Evolutionary conservation across 2,888 invertebrate genomes (phyloP), one percentile per base, ranked within the genome.

Genomic region (Platerodrilus igneus): DNA sequence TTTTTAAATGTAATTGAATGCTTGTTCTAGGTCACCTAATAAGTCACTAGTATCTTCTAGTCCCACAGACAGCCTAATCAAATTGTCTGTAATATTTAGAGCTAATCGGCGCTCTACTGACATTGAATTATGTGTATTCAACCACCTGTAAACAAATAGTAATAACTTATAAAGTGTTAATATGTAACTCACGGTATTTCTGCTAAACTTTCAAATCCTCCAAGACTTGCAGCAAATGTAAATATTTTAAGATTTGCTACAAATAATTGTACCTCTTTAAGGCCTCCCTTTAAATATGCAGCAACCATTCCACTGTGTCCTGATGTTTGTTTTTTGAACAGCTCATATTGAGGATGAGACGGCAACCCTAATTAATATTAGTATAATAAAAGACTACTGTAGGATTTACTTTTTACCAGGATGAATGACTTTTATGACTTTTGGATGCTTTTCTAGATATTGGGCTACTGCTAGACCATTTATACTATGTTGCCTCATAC

Each of bases 51-150:
- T 72, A 52, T 88, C 84, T 71, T 97, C 96, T 17, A 95, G 68
- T 2, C 96, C 96, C 34, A 95, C 84, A 0, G 93, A 94, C 14
- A 97, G 67, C 48, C 96, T 76, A 35, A 97, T 77, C 14, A 96
- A 72, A 20, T 83, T 79, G 60, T 93, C 86, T 0, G 81, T 83
- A 48, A 97, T 93, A 8, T 89, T 89, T 15, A 93, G 73, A 45
- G 72, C 70, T 13, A 64, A 69, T 46, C 91, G 72, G 47, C 84
- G 81, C 26, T 81, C 80, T 33, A 72, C 76, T 1, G 93, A 87
- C 16, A 96, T 84, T 0, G 90, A 89, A 1, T 93, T 88, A 62
- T 97, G 97, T 0, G 95, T 96, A 96, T 97, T 97, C 16, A 91
- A 65, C 13, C 81, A 83, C 44, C 89, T 89, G 64, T 19, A 72